These are phyloP conservation scores for Azemiops feae DNA, from an alignment of 2,113 vertebrate genomes.

Conservation along the genomic window DNA sequence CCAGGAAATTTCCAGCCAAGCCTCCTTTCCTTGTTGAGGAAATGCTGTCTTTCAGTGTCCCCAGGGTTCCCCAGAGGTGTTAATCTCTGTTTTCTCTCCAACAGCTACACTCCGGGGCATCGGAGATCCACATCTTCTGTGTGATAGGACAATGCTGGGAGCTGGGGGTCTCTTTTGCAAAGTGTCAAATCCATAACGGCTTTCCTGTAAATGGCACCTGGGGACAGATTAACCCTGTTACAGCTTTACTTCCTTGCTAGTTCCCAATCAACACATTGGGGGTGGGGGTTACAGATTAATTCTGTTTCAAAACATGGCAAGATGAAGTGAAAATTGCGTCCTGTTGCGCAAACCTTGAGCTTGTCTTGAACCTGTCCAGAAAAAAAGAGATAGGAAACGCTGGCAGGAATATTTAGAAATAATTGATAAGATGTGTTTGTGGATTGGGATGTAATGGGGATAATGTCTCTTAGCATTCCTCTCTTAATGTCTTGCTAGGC, in stretches of 20 bases:
- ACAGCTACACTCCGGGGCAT: background rate
- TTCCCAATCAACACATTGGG: constrained; percentile 20
- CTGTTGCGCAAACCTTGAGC: background rate
- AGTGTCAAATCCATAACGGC: constrained; percentile 9
- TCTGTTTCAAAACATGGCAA: background rate
- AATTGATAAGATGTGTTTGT: background rate
- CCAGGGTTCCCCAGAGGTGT: constrained; percentile 7
- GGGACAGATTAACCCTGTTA: constrained; percentile 14
- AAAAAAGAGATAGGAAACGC: constrained; percentile 7
- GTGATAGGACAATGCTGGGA: background rate
- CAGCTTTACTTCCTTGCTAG: constrained; percentile 11
- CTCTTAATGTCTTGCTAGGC: background rate
- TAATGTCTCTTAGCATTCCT: background rate
- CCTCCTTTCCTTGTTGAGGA: constrained; percentile 3
- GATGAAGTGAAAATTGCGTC: constrained; percentile 7
- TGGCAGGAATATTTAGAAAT: background rate
- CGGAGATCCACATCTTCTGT: constrained; percentile 18
- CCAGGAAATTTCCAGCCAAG: constrained; percentile 29
- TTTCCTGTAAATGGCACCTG: constrained; percentile 17
- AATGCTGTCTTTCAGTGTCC: background rate
- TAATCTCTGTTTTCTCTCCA: constrained; percentile 37
- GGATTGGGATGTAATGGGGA: background rate
- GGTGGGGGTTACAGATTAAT: background rate
- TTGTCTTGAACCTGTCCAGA: background rate
- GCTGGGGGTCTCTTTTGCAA: constrained; percentile 1